Conservation (phyloP, 2,888 invertebrate genomes). For the Mactromeris polynyma region DNA sequence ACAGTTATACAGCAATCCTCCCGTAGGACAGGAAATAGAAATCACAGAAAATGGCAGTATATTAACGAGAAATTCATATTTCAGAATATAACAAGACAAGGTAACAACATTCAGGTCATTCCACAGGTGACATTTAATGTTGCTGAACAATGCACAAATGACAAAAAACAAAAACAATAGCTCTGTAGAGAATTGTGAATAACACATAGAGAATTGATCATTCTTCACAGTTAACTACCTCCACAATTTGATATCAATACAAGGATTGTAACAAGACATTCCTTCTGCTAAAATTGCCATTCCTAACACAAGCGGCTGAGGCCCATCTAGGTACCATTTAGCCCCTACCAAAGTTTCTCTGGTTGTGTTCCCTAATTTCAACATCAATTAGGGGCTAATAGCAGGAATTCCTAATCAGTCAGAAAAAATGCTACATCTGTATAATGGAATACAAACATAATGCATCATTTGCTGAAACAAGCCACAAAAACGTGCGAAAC, state of each 20-base stretch:
- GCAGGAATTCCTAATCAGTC: background rate
- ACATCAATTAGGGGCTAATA: background rate
- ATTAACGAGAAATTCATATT: background rate
- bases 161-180: conserved; percentile 1
- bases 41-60: background rate
- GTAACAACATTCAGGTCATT: background rate
- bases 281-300: too few relatives aligned
- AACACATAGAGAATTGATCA: background rate
- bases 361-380: background rate
- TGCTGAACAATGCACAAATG: background rate
- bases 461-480: background rate
- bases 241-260: background rate
- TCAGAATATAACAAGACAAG: background rate
- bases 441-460: background rate
- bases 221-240: background rate
- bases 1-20: background rate
- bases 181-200: background rate
- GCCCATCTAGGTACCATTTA: background rate
- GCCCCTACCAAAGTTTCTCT: background rate
- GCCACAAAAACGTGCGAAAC: background rate
- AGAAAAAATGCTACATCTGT: background rate
- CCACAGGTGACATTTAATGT: background rate
- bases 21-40: background rate
- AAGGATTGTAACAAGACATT: background rate
- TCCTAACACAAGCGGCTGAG: too few relatives aligned